phyloP scores from a whole-genome alignment of 2,113 vertebrate species.

The Tetrax tetrax region DNA sequence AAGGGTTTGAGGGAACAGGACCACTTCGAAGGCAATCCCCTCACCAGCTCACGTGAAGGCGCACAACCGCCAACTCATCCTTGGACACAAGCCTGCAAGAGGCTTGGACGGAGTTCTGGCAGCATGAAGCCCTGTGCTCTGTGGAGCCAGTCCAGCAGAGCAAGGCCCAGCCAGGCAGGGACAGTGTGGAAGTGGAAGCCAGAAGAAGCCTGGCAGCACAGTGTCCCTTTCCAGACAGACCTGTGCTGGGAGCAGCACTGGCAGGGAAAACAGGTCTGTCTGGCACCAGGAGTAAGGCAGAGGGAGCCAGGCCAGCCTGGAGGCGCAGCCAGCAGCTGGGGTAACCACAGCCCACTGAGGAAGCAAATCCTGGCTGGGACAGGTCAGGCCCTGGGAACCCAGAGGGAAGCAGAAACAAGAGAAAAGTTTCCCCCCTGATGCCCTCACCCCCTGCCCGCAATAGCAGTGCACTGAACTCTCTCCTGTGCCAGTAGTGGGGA shows the following conservation, averaged over 20 bases:
- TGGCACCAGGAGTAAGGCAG: not conserved
- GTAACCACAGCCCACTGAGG: not conserved
- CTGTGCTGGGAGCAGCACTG: fast-evolving
- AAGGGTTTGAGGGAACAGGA: not conserved
- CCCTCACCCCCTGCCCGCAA: not conserved
- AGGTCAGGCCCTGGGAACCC: not conserved
- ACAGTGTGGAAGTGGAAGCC: fast-evolving
- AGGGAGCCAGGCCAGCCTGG: not conserved
- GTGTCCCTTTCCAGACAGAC: not conserved
- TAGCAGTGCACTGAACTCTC: fast-evolving
- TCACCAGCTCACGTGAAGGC: not conserved
- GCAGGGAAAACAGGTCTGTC: slow-evolving; percentile 14
- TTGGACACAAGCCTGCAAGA: not conserved
- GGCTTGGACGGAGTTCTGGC: not conserved
- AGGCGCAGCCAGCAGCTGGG: not conserved
- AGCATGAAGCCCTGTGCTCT: not conserved
- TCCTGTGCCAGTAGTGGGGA: fast-evolving
- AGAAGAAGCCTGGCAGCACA: not conserved
- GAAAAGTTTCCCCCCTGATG: fast-evolving
- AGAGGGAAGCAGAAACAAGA: not conserved
- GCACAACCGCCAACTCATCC: not conserved
- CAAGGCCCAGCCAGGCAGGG: not conserved
- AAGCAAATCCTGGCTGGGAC: not conserved
- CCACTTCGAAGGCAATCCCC: not conserved
- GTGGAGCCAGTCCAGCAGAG: not conserved